Percentiles rank a stretch among this genome's conserved stretches.
Conservation (phyloP, 64 coral and sea anemone species). For the Platygyra sinensis region DNA sequence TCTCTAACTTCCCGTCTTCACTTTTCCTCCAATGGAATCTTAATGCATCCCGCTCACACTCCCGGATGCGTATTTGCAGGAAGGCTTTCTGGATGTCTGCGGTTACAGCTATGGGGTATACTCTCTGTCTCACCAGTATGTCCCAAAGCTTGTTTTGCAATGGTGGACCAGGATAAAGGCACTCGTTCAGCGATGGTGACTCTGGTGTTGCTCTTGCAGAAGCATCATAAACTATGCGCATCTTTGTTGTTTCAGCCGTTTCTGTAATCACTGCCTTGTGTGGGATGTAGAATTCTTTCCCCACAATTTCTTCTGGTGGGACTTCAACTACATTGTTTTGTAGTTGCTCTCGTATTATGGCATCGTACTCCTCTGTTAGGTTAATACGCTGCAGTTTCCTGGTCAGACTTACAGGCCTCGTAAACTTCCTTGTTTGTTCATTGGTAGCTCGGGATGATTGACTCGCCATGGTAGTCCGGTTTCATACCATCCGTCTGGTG, state of each 20-base stretch:
- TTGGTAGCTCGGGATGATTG: constrained; percentile 2
- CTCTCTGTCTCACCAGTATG: constrained; percentile 16
- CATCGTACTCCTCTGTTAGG: constrained; percentile 1
- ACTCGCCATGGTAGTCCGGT: too few relatives aligned
- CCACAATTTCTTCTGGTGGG: neutral
- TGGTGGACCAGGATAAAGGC: constrained; percentile 14
- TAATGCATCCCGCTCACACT: constrained; percentile 25
- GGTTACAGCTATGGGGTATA: constrained; percentile 20
- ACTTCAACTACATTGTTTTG: constrained; percentile 19
- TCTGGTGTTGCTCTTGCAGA: too few relatives aligned
- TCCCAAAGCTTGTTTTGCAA: constrained; percentile 50
- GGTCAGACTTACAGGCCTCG: neutral
- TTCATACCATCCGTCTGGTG: too few relatives aligned
- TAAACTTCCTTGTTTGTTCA: constrained; percentile 22
- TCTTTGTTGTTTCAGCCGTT: constrained; percentile 6
- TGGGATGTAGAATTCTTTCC: constrained; percentile 47
- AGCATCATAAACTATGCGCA: constrained; percentile 36
- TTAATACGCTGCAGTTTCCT: neutral
- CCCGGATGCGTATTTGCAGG: constrained; percentile 7
- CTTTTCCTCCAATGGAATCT: constrained; percentile 37
- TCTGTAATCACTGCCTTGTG: constrained; percentile 41
- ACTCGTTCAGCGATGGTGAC: constrained; percentile 45
- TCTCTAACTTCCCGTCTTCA: constrained; percentile 21
- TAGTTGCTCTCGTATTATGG: constrained; percentile 24
- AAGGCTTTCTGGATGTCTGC: constrained; percentile 20